A percentile compares a stretch with the other conserved stretches of the same genome.
These are phyloP conservation scores for Drosophila parvula DNA, from an alignment of 1,140 invertebrate genomes.

Conservation along the genomic window DNA sequence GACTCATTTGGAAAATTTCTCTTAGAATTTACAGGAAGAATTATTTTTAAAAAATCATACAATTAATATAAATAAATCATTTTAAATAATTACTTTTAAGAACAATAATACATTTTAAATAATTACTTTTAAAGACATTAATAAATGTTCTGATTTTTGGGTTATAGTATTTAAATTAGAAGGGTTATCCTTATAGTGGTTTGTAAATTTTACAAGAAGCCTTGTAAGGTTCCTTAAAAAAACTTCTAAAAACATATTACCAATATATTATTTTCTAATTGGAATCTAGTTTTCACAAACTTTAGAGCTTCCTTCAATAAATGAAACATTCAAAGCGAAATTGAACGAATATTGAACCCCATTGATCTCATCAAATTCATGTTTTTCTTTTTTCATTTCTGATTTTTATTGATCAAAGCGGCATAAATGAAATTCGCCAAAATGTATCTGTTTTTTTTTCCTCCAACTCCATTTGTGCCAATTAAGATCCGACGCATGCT, in stretches of 20 bases:
- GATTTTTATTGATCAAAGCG: slow-evolving; percentile 25
- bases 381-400: not conserved
- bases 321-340: not conserved
- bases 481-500: not conserved
- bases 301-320: not conserved
- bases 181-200: too few relatives aligned
- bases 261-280: not conserved
- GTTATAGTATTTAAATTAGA: too few relatives aligned
- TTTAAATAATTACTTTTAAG: too few relatives aligned
- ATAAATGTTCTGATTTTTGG: too few relatives aligned
- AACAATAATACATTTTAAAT: too few relatives aligned
- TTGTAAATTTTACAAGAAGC: too few relatives aligned
- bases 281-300: not conserved
- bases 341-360: slow-evolving; percentile 2
- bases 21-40: too few relatives aligned
- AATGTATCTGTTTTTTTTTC: not conserved
- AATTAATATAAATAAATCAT: too few relatives aligned
- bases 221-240: not conserved
- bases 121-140: too few relatives aligned
- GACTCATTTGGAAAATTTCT: too few relatives aligned
- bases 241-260: not conserved
- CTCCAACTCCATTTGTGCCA: slow-evolving; percentile 5
- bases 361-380: slow-evolving; percentile 8
- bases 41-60: too few relatives aligned
- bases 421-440: not conserved